Percentiles rank a stretch among this genome's conserved stretches.
Conservation (phyloP, 1,140 invertebrate genomes). For the Drosophila tani region DNA sequence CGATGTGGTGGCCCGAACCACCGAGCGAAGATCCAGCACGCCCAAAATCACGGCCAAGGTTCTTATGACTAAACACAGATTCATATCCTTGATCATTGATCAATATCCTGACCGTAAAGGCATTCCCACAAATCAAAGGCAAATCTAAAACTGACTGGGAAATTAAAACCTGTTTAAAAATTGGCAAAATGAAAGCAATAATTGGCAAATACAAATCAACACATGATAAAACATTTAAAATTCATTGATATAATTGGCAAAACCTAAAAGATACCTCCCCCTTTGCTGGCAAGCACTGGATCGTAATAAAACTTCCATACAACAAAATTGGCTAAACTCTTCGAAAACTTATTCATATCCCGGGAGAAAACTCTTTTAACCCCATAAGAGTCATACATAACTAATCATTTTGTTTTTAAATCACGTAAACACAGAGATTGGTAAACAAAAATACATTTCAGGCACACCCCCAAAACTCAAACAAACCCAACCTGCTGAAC, state of each 20-base stretch:
- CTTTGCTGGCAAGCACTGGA: no score
- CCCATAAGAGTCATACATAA: neutral
- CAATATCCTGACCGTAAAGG: neutral
- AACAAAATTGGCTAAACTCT: neutral
- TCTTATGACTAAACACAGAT: slow-evolving; percentile 48
- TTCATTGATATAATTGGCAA: neutral
- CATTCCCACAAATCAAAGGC: neutral
- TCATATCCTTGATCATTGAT: neutral
- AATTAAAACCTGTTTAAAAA: neutral
- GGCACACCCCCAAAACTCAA: neutral
- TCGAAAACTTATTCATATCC: neutral
- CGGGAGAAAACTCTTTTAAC: no score
- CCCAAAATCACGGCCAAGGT: slow-evolving; percentile 70
- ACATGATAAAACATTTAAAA: neutral
- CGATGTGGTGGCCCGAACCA: slow-evolving; percentile 64
- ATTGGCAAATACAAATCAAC: neutral
- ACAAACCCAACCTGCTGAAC: neutral
- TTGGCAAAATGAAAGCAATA: neutral
- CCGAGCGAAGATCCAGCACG: slow-evolving; percentile 62
- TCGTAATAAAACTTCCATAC: neutral
- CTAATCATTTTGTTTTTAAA: neutral
- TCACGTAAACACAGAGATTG: neutral
- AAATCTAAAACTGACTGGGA: neutral
- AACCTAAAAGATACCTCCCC: no score
- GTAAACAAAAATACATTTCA: neutral